Percentiles rank a stretch among this genome's conserved stretches.
Evolutionary conservation across 2,888 invertebrate genomes (phyloP).

Genomic region (Euplexia lucipara): DNA sequence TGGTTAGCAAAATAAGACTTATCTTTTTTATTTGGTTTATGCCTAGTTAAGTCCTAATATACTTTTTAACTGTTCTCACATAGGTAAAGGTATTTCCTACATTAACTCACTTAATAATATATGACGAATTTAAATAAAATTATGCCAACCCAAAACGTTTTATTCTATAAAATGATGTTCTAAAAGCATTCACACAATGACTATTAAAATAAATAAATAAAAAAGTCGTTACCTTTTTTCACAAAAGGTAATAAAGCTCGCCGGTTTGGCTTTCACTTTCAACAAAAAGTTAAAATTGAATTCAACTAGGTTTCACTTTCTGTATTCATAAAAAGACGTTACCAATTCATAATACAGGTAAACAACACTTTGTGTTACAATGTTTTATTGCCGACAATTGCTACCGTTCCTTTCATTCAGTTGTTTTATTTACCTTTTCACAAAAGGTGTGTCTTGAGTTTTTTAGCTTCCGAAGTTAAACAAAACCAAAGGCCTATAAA

Average conservation of each 20-base stretch:
- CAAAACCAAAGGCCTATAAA: constrained; percentile 30
- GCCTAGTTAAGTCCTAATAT: no score
- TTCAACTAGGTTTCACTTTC: constrained; percentile 79
- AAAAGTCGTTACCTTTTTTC: constrained; percentile 55
- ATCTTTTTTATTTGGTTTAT: no score
- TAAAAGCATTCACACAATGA: constrained; percentile 31
- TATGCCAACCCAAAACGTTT: neutral
- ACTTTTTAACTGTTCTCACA: no score
- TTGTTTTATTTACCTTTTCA: constrained; percentile 56
- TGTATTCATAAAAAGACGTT: constrained; percentile 74
- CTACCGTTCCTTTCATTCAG: constrained; percentile 64
- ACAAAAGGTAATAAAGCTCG: constrained; percentile 63
- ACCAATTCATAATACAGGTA: constrained; percentile 75
- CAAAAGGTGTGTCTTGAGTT: constrained; percentile 39
- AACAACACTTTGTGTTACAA: constrained; percentile 68
- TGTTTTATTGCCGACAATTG: constrained; percentile 65
- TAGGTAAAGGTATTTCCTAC: no score
- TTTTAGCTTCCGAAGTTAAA: constrained; percentile 57
- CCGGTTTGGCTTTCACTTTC: constrained; percentile 81
- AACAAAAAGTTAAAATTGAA: constrained; percentile 76
- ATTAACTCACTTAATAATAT: no score
- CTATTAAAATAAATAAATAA: constrained; percentile 54
- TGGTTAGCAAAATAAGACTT: no score
- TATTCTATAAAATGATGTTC: constrained; percentile 12
- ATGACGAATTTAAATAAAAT: no score